Conservation (phyloP, 2,797 vertebrate genomes). For the Lithobates pipiens region DNA sequence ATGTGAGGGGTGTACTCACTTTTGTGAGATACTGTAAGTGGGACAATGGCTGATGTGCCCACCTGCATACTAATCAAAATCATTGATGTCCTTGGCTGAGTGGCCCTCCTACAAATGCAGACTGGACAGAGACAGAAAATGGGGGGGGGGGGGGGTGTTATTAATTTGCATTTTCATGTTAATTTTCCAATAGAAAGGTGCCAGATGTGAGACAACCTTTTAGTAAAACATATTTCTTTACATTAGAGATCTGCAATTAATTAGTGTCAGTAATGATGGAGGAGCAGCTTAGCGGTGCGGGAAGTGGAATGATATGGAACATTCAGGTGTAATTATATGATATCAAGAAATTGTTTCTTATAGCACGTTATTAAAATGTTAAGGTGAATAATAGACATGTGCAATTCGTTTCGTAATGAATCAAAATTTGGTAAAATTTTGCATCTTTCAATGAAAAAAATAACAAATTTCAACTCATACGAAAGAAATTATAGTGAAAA, state of each 20-base stretch:
- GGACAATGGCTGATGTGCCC: no score
- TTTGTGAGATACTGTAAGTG: no score
- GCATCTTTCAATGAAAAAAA: no score
- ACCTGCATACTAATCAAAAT: no score
- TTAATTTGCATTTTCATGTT: background rate
- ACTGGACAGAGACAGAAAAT: background rate
- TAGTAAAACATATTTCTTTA: constrained; percentile 20
- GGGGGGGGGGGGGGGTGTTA: background rate
- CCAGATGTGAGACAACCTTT: constrained; percentile 20
- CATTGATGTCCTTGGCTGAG: no score
- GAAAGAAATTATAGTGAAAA: no score
- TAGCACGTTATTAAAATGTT: background rate
- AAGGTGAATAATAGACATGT: no score
- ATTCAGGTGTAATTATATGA: constrained; percentile 13
- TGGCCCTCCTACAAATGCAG: no score
- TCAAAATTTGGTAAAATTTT: no score
- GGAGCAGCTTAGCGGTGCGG: constrained; percentile 37
- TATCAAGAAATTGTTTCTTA: constrained; percentile 21
- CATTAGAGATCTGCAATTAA: constrained; percentile 56
- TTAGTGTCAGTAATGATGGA: constrained; percentile 58
- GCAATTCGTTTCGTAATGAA: no score
- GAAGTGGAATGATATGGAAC: constrained; percentile 19
- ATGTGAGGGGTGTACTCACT: no score
- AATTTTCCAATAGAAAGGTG: background rate
- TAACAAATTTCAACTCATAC: no score